Evolutionary conservation across 2,888 invertebrate species (phyloP), one percentile per base, ranked within the genome.

Genomic region (Tineola bisselliella): DNA sequence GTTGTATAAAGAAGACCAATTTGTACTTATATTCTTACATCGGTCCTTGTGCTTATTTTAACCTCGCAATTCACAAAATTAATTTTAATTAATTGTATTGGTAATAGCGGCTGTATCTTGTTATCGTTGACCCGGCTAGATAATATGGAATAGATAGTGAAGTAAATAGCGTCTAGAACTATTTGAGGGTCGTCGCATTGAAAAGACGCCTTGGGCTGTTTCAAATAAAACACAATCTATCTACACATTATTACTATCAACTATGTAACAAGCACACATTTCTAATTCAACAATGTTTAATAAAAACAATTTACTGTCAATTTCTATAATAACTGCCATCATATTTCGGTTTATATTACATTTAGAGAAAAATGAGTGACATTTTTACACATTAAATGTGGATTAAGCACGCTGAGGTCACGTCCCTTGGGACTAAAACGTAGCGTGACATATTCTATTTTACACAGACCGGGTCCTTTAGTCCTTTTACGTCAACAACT

Each of bases 51-150:
- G 13, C 13, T 17, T 15, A 48, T 13, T 17, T 8, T 56, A 19
- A 56, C 56, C 56, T 56, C 19, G 56, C 25, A n/a, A 56, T 18
- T 17, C 18, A 8, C 48, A 48, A 56, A n/a, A 64, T 66, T 64
- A 62, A 61, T 62, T 65, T 63, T 67, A 66, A 67, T 66, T 64
- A 64, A 62, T 65, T 63, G 62, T 62, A 65, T 65, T 61, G 62
- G 59, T 62, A 63, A 66, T 44, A 56, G 44, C 12, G 12, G 54
- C 33, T 58, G 31, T 33, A 5, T 17, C 19, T 59, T 54, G 63
- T 62, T 63, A 63, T 62, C 63, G 15, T 15, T 48, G 13, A 4
- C 13, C 43, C 43, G 43, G 4, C 43, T 25, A 25, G 25, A 12
- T 38, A 10, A 6, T 38, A 38, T 38, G 12, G 31, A 58, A 33